Evolutionary conservation across 2,888 invertebrate species (phyloP), one percentile per base, ranked within the genome.

Genomic region (Drosophila longiperda): DNA sequence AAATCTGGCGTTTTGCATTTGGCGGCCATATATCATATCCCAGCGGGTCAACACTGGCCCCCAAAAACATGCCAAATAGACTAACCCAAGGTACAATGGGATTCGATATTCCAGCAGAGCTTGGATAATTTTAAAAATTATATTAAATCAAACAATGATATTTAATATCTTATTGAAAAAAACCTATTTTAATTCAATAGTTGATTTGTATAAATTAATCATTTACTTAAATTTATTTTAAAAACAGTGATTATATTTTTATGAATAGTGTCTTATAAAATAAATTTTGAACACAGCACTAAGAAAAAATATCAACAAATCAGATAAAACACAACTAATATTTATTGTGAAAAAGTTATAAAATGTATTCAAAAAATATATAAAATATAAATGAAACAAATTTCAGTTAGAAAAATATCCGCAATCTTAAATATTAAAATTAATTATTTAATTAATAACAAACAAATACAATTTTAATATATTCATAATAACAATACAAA

Each of bases 1-100:
- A 84, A 87, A 89, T 87, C 82, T 75, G 66, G 45, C 78, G 80
- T 67, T 87, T 87, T 82, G 82, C 90, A 83, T 90, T 90, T 70
- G 80, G 78, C 74, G 90, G 73, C 54, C 80, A 80, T 90, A 70
- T 84, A 82, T 87, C 87, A 90, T 69, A 40, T 42, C 59, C 49
- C 58, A 61, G 50, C 74, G 64, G 70, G 57, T 65, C 81, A 62
- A 65, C 66, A 67, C 50, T 52, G 54, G 42, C 8, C 53, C 32
- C 26, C 42, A 57, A 65, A 58, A 55, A 26, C 26, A 34, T 40
- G 26, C 45, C 20, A n/a, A 34, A 49, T 40, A 40, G 34, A 23
- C 20, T 45, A 32, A 15, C 40, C 34, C 11, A 11, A 48, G 0
- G 42, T 69, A 75, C 79, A 54, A 79, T 76, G 75, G 75, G 67